Conservation (phyloP, 2,888 invertebrate species). For the Chloromyia formosa region DNA sequence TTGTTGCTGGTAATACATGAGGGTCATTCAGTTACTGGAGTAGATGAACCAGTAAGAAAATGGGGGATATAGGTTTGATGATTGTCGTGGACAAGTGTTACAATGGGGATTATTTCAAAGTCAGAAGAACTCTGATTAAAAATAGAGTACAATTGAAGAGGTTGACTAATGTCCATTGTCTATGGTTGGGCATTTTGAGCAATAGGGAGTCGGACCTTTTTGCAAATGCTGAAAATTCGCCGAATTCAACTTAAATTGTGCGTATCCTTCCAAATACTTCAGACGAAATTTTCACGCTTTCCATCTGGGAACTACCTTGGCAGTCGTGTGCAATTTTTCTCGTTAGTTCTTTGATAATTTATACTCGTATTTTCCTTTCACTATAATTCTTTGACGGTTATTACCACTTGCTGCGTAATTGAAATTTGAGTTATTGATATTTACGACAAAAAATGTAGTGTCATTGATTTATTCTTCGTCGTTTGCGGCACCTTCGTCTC, state of each 20-base stretch:
- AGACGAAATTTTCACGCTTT: neutral
- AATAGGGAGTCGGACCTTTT: too few species aligned
- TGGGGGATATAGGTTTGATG: neutral
- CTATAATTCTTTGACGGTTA: conserved; percentile 40
- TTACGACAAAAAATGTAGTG: conserved; percentile 43
- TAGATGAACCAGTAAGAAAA: conserved; percentile 11
- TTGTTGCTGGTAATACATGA: neutral
- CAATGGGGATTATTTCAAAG: neutral
- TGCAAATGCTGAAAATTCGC: too few species aligned
- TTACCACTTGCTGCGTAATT: conserved; percentile 43
- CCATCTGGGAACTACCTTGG: neutral
- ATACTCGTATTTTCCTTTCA: conserved; percentile 4
- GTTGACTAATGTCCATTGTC: neutral
- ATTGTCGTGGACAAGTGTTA: neutral
- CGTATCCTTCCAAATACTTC: neutral
- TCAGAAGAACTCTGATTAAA: neutral
- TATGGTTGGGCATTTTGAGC: too few species aligned
- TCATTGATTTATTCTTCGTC: conserved; percentile 37
- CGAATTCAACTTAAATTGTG: too few species aligned
- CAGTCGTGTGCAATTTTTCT: neutral
- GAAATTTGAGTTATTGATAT: conserved; percentile 39
- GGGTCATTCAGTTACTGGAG: neutral
- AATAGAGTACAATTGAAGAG: neutral
- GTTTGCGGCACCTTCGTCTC: neutral
- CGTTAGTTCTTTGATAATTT: conserved; percentile 20